Percentiles rank a stretch among this genome's conserved stretches.
Conservation (phyloP, 2,113 vertebrate genomes). For the Piaya cayana region DNA sequence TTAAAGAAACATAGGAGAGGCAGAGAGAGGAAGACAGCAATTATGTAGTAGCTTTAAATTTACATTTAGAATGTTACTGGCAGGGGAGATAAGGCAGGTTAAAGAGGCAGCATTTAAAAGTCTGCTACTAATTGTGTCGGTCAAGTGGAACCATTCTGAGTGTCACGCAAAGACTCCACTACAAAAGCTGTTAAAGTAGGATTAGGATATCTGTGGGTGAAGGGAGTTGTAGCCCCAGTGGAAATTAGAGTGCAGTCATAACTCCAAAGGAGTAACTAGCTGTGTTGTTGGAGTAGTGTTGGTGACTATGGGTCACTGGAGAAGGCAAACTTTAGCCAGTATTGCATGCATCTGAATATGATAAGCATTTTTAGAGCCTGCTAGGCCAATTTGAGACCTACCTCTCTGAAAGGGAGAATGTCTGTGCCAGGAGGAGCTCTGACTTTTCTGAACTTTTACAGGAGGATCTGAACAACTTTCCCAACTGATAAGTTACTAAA, state of each 20-base stretch:
- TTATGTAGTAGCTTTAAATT: background rate
- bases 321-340: background rate
- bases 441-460: background rate
- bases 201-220: background rate
- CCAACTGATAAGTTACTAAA: background rate
- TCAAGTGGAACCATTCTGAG: background rate
- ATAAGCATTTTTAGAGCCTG: background rate
- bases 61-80: background rate
- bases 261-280: background rate
- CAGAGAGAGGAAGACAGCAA: background rate
- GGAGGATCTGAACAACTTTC: background rate
- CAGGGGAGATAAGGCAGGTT: background rate
- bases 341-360: background rate
- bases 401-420: background rate
- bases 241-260: background rate
- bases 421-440: background rate
- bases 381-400: background rate
- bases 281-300: background rate
- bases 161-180: background rate
- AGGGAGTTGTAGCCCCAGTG: rapidly evolving
- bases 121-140: background rate
- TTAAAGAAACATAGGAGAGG: background rate
- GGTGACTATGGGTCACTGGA: background rate
- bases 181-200: background rate
- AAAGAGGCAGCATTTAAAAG: background rate